Percentiles rank a stretch among this genome's conserved stretches.
These are phyloP conservation scores for Microplitis deprimator DNA, from an alignment of 2,888 invertebrate species.

Conservation along the genomic window DNA sequence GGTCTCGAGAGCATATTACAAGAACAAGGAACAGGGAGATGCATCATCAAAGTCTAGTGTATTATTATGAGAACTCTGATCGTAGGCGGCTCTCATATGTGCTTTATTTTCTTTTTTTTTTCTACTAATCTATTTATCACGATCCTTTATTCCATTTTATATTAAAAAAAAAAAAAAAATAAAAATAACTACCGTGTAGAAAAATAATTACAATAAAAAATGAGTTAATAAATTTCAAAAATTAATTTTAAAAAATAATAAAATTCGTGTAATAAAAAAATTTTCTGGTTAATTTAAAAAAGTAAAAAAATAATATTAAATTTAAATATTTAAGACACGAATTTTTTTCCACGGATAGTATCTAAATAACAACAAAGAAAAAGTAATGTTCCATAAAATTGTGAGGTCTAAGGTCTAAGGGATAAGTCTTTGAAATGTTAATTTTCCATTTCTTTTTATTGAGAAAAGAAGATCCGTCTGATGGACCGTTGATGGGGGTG, in stretches of 20 bases:
- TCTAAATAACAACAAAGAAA: neutral
- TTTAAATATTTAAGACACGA: neutral
- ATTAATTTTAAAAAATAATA: neutral
- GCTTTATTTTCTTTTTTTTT: constrained; percentile 1
- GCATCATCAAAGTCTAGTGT: neutral
- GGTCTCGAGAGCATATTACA: neutral
- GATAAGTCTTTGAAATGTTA: constrained; percentile 30
- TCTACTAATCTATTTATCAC: neutral
- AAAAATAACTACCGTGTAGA: neutral
- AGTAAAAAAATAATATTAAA: neutral
- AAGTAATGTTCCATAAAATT: constrained; percentile 19
- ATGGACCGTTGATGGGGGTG: neutral
- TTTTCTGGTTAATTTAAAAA: no score
- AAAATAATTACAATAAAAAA: neutral
- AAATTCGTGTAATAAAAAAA: neutral
- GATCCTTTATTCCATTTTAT: constrained; percentile 7
- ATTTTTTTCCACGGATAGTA: neutral
- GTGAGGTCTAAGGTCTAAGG: constrained; percentile 11
- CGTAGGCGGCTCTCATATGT: constrained; percentile 8
- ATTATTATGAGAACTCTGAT: neutral
- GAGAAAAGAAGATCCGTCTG: constrained; percentile 15
- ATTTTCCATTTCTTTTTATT: constrained; percentile 28
- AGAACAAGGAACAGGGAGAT: neutral
- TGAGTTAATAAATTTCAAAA: neutral
- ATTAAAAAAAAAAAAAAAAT: neutral